Percentiles rank a stretch among this genome's conserved stretches.
phyloP scores from a whole-genome alignment of 1,140 invertebrate genomes.

The Drosophila pseudoobscura region DNA sequence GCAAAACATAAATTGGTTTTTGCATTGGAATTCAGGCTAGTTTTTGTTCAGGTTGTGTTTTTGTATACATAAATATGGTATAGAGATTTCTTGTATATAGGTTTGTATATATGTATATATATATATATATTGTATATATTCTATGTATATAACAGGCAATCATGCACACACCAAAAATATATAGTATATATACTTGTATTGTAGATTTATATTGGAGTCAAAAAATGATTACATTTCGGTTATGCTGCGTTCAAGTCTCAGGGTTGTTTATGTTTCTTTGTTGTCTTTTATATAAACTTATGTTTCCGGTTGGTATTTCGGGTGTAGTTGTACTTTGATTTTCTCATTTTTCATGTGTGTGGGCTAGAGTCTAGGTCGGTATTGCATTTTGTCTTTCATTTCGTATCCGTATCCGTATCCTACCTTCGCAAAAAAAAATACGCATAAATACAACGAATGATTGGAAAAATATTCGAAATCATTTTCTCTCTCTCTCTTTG shows the following conservation, averaged over 20 bases:
- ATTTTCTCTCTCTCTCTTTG: slow-evolving; percentile 15
- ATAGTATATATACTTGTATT: too few relatives aligned
- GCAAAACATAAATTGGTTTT: slow-evolving; percentile 51
- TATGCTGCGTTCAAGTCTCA: slow-evolving; percentile 56
- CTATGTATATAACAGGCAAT: slow-evolving; percentile 62
- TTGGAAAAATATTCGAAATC: slow-evolving; percentile 52
- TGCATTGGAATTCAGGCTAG: slow-evolving; percentile 40
- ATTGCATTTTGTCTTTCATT: slow-evolving; percentile 59
- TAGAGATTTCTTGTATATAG: slow-evolving; percentile 52
- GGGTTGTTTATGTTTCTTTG: slow-evolving; percentile 13
- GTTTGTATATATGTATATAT: not conserved
- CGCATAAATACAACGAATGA: slow-evolving; percentile 44
- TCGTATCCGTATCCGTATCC: slow-evolving; percentile 19
- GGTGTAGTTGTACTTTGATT: slow-evolving; percentile 61
- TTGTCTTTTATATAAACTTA: slow-evolving; percentile 48
- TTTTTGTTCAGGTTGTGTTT: slow-evolving; percentile 53
- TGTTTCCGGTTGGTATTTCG: slow-evolving; percentile 53
- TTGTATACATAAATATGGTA: slow-evolving; percentile 44
- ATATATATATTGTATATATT: slow-evolving; percentile 54
- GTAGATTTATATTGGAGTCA: slow-evolving; percentile 55
- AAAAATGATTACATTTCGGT: slow-evolving; percentile 44
- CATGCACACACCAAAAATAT: slow-evolving; percentile 59
- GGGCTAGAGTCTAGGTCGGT: slow-evolving; percentile 37
- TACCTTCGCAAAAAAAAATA: slow-evolving; percentile 11
- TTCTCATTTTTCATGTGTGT: slow-evolving; percentile 33